A percentile compares a stretch with the other conserved stretches of the same genome.
These are phyloP conservation scores for Arnoldichthys spilopterus DNA, from an alignment of 2,797 vertebrate genomes.

Conservation along the genomic window DNA sequence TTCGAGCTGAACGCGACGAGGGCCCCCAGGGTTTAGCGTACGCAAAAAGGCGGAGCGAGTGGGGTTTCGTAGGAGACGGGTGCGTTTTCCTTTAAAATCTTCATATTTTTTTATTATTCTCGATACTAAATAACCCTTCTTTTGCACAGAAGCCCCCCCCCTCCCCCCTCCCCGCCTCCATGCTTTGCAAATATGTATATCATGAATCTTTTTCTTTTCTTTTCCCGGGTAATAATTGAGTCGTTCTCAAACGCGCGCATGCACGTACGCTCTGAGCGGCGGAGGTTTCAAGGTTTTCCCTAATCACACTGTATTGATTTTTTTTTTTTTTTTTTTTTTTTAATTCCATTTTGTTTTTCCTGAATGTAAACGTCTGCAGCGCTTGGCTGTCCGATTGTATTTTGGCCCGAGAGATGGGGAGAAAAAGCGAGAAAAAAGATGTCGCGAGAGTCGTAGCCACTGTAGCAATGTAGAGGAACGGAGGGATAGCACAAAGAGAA, in stretches of 20 bases:
- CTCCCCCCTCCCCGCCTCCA: conserved; percentile 50
- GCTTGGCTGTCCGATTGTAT: conserved; percentile 69
- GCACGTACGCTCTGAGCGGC: conserved; percentile 23
- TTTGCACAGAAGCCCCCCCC: conserved; percentile 57
- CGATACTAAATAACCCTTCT: conserved; percentile 66
- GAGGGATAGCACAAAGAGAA: conserved; percentile 45
- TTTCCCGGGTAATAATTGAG: no score
- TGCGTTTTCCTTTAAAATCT: conserved; percentile 57
- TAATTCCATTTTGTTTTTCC: not conserved
- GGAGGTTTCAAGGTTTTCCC: conserved; percentile 44
- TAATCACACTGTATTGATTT: conserved; percentile 58
- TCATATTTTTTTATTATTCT: conserved; percentile 63
- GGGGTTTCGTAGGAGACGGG: conserved; percentile 61
- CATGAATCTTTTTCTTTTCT: conserved; percentile 38
- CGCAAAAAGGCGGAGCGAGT: conserved; percentile 55
- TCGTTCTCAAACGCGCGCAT: conserved; percentile 18
- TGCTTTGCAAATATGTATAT: conserved; percentile 55
- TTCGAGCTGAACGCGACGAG: not conserved
- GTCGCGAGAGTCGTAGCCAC: conserved; percentile 39
- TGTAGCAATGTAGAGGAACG: conserved; percentile 39
- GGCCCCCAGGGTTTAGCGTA: not conserved
- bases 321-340: not conserved
- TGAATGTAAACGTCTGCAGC: conserved; percentile 73
- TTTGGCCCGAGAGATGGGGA: conserved; percentile 58
- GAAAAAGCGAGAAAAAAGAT: conserved; percentile 26